phyloP scores from a whole-genome alignment of 2,113 vertebrate species.

The Falco punctatus region DNA sequence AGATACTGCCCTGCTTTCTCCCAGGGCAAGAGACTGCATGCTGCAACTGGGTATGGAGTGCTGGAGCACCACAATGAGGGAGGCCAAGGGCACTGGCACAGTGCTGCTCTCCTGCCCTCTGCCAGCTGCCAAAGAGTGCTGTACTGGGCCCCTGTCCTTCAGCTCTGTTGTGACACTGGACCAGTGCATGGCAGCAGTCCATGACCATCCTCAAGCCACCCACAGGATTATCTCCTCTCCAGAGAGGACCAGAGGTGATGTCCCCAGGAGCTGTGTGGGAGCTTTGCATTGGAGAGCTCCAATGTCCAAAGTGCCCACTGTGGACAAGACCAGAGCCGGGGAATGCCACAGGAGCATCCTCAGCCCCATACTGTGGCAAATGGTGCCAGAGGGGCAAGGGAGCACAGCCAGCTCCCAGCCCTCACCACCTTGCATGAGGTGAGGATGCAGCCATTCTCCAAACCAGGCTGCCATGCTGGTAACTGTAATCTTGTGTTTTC shows the following conservation, averaged over 20 bases:
- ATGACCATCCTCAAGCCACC: neutral
- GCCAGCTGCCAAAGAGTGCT: neutral
- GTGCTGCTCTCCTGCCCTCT: neutral
- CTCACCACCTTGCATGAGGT: neutral
- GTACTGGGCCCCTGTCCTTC: neutral
- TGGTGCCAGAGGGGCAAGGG: neutral
- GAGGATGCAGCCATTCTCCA: neutral
- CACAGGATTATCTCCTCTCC: neutral
- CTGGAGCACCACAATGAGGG: neutral
- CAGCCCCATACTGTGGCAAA: too few relatives aligned
- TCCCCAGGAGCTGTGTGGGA: neutral
- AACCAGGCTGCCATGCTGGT: neutral
- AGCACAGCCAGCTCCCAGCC: neutral
- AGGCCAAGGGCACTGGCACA: neutral
- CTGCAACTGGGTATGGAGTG: accelerated
- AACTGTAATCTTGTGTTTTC: neutral
- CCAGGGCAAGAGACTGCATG: neutral
- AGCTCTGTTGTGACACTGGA: too few relatives aligned
- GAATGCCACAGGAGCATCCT: too few relatives aligned
- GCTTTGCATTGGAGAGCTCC: too few relatives aligned
- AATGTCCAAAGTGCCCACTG: too few relatives aligned
- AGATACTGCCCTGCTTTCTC: neutral
- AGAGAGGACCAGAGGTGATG: neutral
- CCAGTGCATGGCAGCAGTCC: neutral
- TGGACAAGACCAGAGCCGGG: too few relatives aligned